Base-by-base conservation (phyloP, 2,797 vertebrate species). In the Merluccius polli region DNA sequence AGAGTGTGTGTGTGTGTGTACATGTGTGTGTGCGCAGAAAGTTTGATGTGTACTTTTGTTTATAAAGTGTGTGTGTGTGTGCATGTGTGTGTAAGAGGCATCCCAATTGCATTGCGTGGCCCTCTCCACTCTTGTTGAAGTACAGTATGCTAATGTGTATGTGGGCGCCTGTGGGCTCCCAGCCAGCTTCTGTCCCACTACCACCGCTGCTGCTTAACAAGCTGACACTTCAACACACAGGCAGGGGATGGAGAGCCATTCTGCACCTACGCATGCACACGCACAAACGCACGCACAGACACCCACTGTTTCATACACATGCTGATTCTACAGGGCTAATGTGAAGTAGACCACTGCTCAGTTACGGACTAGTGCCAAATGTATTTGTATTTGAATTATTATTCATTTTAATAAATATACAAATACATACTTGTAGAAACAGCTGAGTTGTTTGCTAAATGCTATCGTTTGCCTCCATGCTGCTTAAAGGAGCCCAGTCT, bases 401-500 rank as follows among this genome's bases (percentile, higher is more conserved):
- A 24, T 65, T n/a, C 9, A 63, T 24, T 63, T 65, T 24, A 27
- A 65, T 65, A 4, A 63, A 27, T 52, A 21, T 9, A 52, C 18
- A 21, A 52, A 52, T 52, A 18, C 44, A 21, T 44, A 13, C 41
- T 12, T 24, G 59, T 27, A 24, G 24, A 24, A 65, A 65, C 59
- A 27, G n/a, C 8, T 9, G 10, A 11, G 59, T 65, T 65, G 24
- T 69, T 21, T 38, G 67, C 15, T 77, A 6, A 75, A 76, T 52
- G 75, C 16, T 84, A 77, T 87, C 70, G 87, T 48, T 82, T 70
- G 41, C 73, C 79, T 36, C 29, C 33, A 71, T 79, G 87, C 89
- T 80, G 75, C 80, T 81, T 79, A 68, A 86, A 93, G 93, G 92
- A 94, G 71, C 83, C 89, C 7, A 82, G 73, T 83, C 79, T 89